Evolutionary conservation across 2,113 vertebrate species (phyloP).

Genomic region (Actenoides lindsayi): DNA sequence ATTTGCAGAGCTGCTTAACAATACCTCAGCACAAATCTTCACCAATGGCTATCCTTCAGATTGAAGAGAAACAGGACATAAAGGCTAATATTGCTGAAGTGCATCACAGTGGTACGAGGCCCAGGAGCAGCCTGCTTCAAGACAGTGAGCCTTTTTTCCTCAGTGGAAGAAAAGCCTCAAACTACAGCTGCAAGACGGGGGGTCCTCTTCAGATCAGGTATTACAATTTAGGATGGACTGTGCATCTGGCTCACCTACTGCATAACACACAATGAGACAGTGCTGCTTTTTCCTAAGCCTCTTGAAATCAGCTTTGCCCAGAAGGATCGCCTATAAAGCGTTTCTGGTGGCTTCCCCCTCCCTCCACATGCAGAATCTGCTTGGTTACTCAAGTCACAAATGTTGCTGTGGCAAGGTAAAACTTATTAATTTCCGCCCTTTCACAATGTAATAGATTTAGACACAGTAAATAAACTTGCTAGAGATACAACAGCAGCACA

Average conservation of each 20-base stretch:
- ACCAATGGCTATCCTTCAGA: background rate
- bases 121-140: background rate
- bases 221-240: too few relatives aligned
- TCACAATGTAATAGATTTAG: background rate
- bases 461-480: background rate
- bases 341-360: background rate
- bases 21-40: background rate
- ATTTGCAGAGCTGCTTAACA: background rate
- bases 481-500: background rate
- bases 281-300: background rate
- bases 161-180: background rate
- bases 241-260: background rate
- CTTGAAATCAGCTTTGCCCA: background rate
- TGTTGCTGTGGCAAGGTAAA: background rate
- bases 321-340: background rate
- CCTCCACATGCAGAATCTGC: background rate
- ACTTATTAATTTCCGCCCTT: background rate
- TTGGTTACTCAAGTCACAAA: background rate
- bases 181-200: background rate
- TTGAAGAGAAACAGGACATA: background rate
- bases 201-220: background rate
- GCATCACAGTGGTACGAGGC: background rate
- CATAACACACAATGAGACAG: background rate
- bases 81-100: background rate
- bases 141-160: background rate